phyloP scores from a whole-genome alignment of 2,113 vertebrate genomes.

The Mus spicilegus region DNA sequence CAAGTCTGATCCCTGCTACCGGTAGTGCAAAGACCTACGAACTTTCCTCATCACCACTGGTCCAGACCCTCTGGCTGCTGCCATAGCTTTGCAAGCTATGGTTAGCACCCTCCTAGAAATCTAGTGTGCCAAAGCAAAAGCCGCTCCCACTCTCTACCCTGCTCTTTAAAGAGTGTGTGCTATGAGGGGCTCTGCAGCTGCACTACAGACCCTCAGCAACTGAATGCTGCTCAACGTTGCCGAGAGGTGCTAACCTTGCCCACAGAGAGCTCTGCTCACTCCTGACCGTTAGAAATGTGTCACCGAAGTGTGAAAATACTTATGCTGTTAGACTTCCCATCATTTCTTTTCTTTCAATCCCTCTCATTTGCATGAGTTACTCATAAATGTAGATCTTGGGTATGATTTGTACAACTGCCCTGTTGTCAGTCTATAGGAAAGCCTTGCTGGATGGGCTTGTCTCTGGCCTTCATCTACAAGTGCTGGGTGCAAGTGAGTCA shows the following conservation, averaged over 20 bases:
- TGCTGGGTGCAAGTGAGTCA: neutral
- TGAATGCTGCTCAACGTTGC: neutral
- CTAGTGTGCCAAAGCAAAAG: neutral
- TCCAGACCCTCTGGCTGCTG: neutral
- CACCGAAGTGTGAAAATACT: conserved; percentile 53
- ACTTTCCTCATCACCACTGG: neutral
- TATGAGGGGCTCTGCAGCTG: neutral
- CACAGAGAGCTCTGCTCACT: neutral
- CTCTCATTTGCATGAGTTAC: conserved; percentile 74
- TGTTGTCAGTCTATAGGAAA: neutral
- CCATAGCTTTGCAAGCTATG: accelerated
- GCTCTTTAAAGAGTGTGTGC: neutral
- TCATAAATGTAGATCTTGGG: conserved; percentile 64
- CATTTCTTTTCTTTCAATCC: conserved; percentile 62
- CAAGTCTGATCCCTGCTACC: neutral
- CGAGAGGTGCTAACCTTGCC: neutral
- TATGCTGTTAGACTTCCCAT: conserved; percentile 54
- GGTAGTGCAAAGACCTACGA: neutral
- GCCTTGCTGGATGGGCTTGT: neutral
- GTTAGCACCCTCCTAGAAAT: neutral
- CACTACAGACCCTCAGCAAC: neutral
- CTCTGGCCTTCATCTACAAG: neutral
- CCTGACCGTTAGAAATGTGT: conserved; percentile 59
- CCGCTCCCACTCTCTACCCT: neutral
- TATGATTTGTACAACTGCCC: conserved; percentile 11